phyloP scores from a whole-genome alignment of 2,113 vertebrate species.

The Pseudorhombus dupliciocellatus region DNA sequence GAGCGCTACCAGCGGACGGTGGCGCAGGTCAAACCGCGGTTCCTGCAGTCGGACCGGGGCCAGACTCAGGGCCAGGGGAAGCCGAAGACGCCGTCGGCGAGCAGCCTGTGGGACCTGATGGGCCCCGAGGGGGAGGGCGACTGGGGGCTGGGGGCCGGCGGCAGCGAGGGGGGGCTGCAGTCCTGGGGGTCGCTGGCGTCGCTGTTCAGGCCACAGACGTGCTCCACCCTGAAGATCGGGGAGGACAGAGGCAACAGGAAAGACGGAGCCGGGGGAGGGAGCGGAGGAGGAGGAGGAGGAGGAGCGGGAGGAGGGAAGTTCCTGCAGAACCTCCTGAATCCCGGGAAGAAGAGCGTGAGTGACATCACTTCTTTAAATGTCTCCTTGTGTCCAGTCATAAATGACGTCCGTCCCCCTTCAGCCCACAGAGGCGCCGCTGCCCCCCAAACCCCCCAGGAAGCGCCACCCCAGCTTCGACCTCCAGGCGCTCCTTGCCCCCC shows the following conservation, averaged over 20 bases:
- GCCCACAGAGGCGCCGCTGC: constrained; percentile 71
- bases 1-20: constrained; percentile 84
- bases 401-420: constrained; percentile 22
- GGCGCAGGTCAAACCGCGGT: constrained; percentile 79
- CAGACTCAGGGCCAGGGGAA: constrained; percentile 60
- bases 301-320: constrained; percentile 79
- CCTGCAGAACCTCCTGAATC: constrained; percentile 81
- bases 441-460: constrained; percentile 79
- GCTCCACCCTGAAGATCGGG: constrained; percentile 81
- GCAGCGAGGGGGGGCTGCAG: constrained; percentile 75
- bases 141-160: constrained; percentile 72
- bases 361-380: background rate
- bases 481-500: constrained; percentile 81
- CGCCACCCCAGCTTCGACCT: constrained; percentile 85
- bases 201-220: constrained; percentile 81
- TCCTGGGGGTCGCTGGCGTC: constrained; percentile 83
- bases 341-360: constrained; percentile 82
- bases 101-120: constrained; percentile 77
- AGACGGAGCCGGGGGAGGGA: constrained; percentile 53
- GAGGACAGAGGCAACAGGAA: constrained; percentile 77
- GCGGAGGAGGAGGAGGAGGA: constrained; percentile 29
- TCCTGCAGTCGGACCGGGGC: constrained; percentile 75
- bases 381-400: too few relatives aligned
- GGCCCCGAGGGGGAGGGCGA: constrained; percentile 75
- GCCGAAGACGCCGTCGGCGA: constrained; percentile 57